Conservation (phyloP, 2,113 vertebrate species). For the Sinocyclocheilus maitianheensis region DNA sequence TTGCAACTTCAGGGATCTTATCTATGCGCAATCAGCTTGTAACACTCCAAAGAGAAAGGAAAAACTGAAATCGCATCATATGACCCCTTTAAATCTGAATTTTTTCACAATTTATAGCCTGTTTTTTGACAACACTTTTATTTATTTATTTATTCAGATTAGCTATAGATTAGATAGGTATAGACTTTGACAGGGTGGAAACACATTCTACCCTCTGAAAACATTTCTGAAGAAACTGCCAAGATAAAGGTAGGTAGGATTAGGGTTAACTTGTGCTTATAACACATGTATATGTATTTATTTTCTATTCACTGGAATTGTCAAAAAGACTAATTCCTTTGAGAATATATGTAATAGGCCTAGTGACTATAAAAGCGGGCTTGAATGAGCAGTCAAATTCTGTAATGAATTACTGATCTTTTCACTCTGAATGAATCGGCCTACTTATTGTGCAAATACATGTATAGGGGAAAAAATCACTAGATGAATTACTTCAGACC, state of each 20-base stretch:
- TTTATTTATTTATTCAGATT: too few species aligned
- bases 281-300: background rate
- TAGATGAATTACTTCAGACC: too few species aligned
- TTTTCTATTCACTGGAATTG: background rate
- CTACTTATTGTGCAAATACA: background rate
- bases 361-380: too few species aligned
- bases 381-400: background rate
- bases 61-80: too few species aligned
- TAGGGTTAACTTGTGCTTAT: background rate
- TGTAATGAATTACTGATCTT: background rate
- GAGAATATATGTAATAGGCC: background rate
- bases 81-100: background rate
- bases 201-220: background rate
- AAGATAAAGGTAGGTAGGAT: background rate
- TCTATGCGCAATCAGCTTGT: too few species aligned
- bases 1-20: too few species aligned
- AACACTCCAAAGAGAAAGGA: too few species aligned
- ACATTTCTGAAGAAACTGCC: background rate
- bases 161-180: background rate
- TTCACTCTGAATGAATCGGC: background rate
- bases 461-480: background rate
- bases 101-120: background rate
- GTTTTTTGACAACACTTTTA: background rate
- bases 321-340: background rate
- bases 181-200: slow-evolving; percentile 23